Evolutionary conservation across 1,140 invertebrate genomes (phyloP).

Genomic region (Dendroctonus valens): DNA sequence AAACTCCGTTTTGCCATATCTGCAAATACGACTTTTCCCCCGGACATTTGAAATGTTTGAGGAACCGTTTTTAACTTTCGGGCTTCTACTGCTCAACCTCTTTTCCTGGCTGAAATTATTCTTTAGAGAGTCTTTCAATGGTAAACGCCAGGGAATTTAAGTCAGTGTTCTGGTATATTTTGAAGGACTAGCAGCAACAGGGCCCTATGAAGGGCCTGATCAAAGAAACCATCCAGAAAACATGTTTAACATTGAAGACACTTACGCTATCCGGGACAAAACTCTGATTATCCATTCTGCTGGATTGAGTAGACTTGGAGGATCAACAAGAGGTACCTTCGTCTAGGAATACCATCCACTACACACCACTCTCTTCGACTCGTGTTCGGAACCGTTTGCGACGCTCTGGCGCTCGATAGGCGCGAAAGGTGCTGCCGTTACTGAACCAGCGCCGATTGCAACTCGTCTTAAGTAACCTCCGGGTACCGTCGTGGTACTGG

Average conservation of each 20-base stretch:
- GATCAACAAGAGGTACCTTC: slow-evolving; percentile 26
- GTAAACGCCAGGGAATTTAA: not conserved
- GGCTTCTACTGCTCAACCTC: too few species aligned
- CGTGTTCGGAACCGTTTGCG: slow-evolving; percentile 31
- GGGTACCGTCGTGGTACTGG: slow-evolving; percentile 2
- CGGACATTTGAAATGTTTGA: too few species aligned
- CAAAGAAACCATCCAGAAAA: too few species aligned
- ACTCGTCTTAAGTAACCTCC: slow-evolving; percentile 38
- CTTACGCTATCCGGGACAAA: slow-evolving; percentile 47
- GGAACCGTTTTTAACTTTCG: too few species aligned
- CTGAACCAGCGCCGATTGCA: slow-evolving; percentile 5
- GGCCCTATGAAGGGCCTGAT: too few species aligned
- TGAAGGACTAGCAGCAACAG: not conserved
- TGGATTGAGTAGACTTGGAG: slow-evolving; percentile 2
- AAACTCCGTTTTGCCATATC: too few species aligned
- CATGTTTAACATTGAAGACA: slow-evolving; percentile 10
- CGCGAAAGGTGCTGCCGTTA: slow-evolving; percentile 31
- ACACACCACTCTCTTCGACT: slow-evolving; percentile 46
- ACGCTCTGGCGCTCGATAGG: slow-evolving; percentile 29
- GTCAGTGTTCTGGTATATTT: not conserved
- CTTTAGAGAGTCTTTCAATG: too few species aligned
- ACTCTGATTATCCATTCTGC: slow-evolving; percentile 42
- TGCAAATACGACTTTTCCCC: too few species aligned
- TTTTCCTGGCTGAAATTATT: too few species aligned
- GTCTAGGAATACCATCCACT: slow-evolving; percentile 42